These are phyloP conservation scores for Microctonus aethiopoides DNA, from an alignment of 2,888 invertebrate genomes.

Conservation along the genomic window DNA sequence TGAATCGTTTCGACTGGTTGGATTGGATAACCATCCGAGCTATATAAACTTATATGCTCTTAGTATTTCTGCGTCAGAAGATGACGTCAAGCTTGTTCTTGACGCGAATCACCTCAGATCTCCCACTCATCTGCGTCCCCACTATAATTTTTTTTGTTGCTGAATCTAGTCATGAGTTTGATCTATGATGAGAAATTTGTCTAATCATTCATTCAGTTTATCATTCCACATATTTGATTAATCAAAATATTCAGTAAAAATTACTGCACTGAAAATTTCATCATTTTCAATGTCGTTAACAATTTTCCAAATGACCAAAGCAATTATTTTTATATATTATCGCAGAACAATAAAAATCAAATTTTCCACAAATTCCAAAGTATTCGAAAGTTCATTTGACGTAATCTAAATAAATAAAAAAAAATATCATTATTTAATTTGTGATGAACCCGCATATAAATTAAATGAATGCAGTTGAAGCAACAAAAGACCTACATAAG, in stretches of 20 bases:
- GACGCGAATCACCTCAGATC: conserved; percentile 36
- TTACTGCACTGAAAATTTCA: too few relatives aligned
- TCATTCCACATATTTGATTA: neutral
- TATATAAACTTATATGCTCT: conserved; percentile 28
- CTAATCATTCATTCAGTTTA: neutral
- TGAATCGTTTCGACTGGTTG: conserved; percentile 17
- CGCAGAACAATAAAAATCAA: too few relatives aligned
- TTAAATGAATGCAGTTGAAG: neutral
- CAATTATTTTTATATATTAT: too few relatives aligned
- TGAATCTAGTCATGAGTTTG: neutral
- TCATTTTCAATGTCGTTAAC: too few relatives aligned
- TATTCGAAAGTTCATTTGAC: too few relatives aligned
- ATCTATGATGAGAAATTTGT: neutral
- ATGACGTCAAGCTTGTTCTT: conserved; percentile 49
- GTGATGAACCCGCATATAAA: neutral
- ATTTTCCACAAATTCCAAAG: too few relatives aligned
- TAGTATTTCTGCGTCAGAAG: conserved; percentile 44
- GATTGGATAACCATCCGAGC: conserved; percentile 27
- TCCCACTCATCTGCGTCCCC: neutral
- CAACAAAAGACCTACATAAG: neutral
- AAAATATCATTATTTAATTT: neutral
- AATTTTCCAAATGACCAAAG: too few relatives aligned
- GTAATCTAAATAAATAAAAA: too few relatives aligned
- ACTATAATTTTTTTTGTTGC: neutral
- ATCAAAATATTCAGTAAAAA: too few relatives aligned